Evolutionary conservation across 30 jellyfish, hydroid and myxozoan species (phyloP).

Genomic region (Sanderia malayensis): DNA sequence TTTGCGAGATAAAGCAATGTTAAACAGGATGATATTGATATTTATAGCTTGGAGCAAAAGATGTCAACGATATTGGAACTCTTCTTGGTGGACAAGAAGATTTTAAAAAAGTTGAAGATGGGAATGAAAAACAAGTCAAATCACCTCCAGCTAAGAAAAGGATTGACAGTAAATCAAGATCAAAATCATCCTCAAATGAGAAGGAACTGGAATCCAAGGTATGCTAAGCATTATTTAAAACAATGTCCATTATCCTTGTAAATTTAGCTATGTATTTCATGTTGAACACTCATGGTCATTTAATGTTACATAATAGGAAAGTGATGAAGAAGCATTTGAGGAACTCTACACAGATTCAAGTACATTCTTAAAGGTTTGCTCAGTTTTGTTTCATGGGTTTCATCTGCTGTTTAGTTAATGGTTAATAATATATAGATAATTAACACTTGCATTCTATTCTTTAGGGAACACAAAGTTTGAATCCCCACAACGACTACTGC

Average conservation of each 20-base stretch:
- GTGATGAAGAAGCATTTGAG: slow-evolving; percentile 65
- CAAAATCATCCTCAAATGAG: too few relatives aligned
- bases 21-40: neutral
- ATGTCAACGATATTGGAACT: slow-evolving; percentile 69
- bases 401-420: too few relatives aligned
- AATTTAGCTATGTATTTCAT: too few relatives aligned
- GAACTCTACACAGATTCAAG: slow-evolving; percentile 86
- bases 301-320: slow-evolving; percentile 28
- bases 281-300: too few relatives aligned
- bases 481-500: slow-evolving; percentile 95
- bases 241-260: too few relatives aligned
- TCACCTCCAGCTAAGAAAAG: slow-evolving; percentile 58
- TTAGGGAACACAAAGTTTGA: slow-evolving; percentile 81
- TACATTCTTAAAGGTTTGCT: slow-evolving; percentile 77
- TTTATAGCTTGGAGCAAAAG: slow-evolving; percentile 75
- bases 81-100: slow-evolving; percentile 80
- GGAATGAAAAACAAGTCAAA: slow-evolving; percentile 18
- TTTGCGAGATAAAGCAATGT: neutral
- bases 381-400: too few relatives aligned
- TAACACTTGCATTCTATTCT: too few relatives aligned
- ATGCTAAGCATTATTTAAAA: neutral
- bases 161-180: neutral
- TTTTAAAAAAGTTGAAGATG: slow-evolving; percentile 35
- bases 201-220: too few relatives aligned
- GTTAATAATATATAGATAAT: too few relatives aligned